These are phyloP conservation scores for Tholera decimalis DNA, from an alignment of 2,888 invertebrate genomes.

Conservation along the genomic window DNA sequence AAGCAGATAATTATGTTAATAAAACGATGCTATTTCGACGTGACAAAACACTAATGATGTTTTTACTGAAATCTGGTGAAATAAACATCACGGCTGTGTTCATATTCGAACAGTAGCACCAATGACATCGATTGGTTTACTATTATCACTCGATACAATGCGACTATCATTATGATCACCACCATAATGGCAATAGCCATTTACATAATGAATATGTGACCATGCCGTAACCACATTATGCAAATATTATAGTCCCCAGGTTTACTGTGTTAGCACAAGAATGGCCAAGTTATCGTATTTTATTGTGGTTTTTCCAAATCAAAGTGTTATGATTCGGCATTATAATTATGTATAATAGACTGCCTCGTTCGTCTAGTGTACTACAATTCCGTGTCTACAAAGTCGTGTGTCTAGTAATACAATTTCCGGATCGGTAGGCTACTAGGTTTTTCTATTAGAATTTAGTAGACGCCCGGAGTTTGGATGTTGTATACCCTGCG, in stretches of 20 bases:
- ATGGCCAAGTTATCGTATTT: background rate
- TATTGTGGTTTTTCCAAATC: background rate
- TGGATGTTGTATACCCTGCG: too few relatives aligned
- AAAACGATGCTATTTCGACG: too few relatives aligned
- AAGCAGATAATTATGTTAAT: too few relatives aligned
- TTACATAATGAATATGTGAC: conserved; percentile 46
- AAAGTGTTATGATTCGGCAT: background rate
- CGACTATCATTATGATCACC: conserved; percentile 32
- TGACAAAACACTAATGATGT: too few relatives aligned
- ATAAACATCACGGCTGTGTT: background rate
- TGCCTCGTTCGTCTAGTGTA: too few relatives aligned
- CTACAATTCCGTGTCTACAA: too few relatives aligned
- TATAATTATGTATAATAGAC: too few relatives aligned
- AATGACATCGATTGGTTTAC: conserved; percentile 13
- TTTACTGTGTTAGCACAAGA: conserved; percentile 20
- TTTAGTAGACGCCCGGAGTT: too few relatives aligned
- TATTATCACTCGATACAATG: conserved; percentile 32
- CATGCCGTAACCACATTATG: conserved; percentile 32
- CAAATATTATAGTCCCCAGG: conserved; percentile 4
- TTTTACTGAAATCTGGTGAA: background rate
- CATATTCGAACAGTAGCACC: background rate
- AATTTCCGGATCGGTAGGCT: too few relatives aligned
- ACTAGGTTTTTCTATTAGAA: too few relatives aligned
- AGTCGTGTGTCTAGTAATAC: too few relatives aligned
- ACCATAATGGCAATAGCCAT: conserved; percentile 26